Evolutionary conservation across 1,140 invertebrate genomes (phyloP), one percentile per base, ranked within the genome.

Genomic region (Acromyrmex heyeri): DNA sequence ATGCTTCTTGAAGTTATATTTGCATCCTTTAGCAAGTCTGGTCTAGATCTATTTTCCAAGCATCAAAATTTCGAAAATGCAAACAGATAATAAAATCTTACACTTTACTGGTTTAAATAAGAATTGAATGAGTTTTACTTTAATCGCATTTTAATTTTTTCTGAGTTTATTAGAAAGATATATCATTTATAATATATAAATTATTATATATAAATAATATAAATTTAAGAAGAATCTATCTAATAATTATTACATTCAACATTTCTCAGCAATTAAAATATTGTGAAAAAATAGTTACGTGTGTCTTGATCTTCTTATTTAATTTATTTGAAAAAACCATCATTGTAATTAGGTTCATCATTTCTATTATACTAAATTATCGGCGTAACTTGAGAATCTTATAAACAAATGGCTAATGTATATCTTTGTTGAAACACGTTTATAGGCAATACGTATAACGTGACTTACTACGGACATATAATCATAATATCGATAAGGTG

Each of bases 401-500:
- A n/a, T 55, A 34, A 21, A 30, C 2, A 38, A 44, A 24, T 21
- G 21, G 7, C n/a, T 44, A 69, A 70, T n/a, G 5, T n/a, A 57
- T 50, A 44, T 3, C 3, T n/a, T 21, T 0, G 34, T 27, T 21
- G 10, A 83, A 72, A 72, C 34, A 65, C 3, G 21, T 62, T 86
- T 70, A 82, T 90, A 82, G 82, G 61, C 38, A 38, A 38, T 27
- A n/a, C 7, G 8, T 53, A 38, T 64, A 27, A 77, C 48, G 30
- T 67, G n/a, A 70, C 64, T 38, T 16, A 69, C 48, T 50, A 30
- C 3, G 3, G 44, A 21, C 55, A 62, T 53, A 50, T 59, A 27
- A 48, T 53, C 16, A 21, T 14, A 72, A 86, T 16, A 50, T 48
- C 57, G 89, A 90, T 90, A 90, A 90, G 38, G 59, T 38, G 24